Evolutionary conservation across 2,797 vertebrate species (phyloP), one percentile per base, ranked within the genome.

Genomic region (Onychomys torridus): DNA sequence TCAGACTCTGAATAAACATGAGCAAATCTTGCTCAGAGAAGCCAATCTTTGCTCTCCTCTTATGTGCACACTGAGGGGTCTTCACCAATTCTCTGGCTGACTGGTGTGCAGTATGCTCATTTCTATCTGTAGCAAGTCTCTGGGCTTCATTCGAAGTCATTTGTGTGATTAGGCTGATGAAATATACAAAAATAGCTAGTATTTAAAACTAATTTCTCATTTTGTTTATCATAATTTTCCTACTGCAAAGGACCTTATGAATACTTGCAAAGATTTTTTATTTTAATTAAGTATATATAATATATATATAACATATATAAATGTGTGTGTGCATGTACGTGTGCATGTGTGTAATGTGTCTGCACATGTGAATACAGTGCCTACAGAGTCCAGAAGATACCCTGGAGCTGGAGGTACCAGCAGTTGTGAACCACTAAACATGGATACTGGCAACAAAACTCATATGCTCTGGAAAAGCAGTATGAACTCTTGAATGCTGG

Each of bases 121-220:
- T 97, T 90, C 79, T 49, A 59, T 95, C 97, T 97, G 55, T 95
- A 91, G 86, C 97, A 97, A 95, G 89, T 98, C 98, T 97, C 96
- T 95, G 96, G 94, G 94, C 89, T 98, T 97, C 97, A 98, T 98
- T 98, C 98, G 97, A 57, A 57, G 14, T 57, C 55, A 57, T 16
- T 57, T 57, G 13, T 61, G 59, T 61, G 59, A 61, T 8, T 61
- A 61, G 59, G 59, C 23, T 25, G 59, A 23, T 61, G 59, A 61
- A 25, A 61, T 61, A 61, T 61, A 61, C 59, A 61, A 61, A 25
- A 61, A 25, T 61, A 17, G 17, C 55, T 55, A 55, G 23, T 25
- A 25, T 25, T 23, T 23, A 61, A 25, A 61, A 61, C 59, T 61
- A 61, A 61, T 61, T 8, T 61, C 59, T 61, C 23, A 61, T 61